phyloP scores from a whole-genome alignment of 2,113 vertebrate genomes.

The Cyprinodon tularosa region DNA sequence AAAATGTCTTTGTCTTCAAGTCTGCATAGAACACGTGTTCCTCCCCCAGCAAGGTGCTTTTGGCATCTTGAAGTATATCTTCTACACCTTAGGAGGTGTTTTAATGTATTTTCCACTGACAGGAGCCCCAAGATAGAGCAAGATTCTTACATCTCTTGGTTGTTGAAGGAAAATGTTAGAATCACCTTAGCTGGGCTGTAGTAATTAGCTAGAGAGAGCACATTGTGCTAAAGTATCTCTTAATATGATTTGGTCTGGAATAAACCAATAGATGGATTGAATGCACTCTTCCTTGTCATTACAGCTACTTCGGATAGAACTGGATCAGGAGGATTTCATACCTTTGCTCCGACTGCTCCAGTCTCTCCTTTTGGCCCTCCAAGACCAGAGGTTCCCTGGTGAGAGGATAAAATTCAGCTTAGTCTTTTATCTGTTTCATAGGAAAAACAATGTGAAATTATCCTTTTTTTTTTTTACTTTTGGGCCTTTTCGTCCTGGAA shows the following conservation, averaged over 20 bases:
- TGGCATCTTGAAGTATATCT: too few relatives aligned
- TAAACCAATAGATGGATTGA: too few relatives aligned
- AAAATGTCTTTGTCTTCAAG: too few relatives aligned
- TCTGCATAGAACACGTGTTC: too few relatives aligned
- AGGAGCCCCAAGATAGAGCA: too few relatives aligned
- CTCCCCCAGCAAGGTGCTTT: too few relatives aligned
- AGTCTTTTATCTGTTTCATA: not conserved
- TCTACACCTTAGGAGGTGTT: too few relatives aligned
- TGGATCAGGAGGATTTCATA: constrained; percentile 52
- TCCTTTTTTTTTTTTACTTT: constrained; percentile 76
- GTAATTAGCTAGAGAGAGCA: too few relatives aligned
- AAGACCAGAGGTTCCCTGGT: constrained; percentile 86
- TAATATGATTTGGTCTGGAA: too few relatives aligned
- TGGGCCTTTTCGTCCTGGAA: constrained; percentile 90
- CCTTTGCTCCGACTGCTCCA: constrained; percentile 90
- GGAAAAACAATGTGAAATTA: not conserved
- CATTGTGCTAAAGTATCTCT: too few relatives aligned
- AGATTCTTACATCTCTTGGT: not conserved
- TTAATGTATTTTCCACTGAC: too few relatives aligned
- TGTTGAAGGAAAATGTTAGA: not conserved
- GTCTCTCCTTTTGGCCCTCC: constrained; percentile 86
- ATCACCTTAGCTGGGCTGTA: too few relatives aligned
- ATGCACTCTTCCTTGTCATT: not conserved
- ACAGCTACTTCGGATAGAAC: not conserved
- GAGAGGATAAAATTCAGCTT: constrained; percentile 1